Evolutionary conservation across 2,113 vertebrate genomes (phyloP).

Genomic region (Benitochromis conjunctus): DNA sequence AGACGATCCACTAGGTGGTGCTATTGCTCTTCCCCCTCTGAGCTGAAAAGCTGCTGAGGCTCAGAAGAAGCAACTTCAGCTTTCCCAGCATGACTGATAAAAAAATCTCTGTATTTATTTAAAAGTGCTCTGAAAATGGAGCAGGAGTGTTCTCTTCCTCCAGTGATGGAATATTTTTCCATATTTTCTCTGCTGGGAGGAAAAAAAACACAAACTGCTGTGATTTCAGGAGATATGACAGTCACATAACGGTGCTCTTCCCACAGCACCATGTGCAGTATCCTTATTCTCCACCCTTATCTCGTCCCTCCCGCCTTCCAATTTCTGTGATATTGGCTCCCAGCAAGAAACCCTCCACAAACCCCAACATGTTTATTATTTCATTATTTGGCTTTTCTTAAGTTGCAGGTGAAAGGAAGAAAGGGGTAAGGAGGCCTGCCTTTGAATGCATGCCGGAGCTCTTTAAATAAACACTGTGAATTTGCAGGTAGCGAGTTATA

Average conservation of each 20-base stretch:
- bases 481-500: neutral
- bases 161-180: neutral
- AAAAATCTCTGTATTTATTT: neutral
- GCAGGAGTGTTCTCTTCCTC: neutral
- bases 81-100: neutral
- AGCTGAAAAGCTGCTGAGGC: neutral
- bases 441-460: neutral
- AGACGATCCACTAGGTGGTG: conserved; percentile 16
- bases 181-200: neutral
- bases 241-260: neutral
- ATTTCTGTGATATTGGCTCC: neutral
- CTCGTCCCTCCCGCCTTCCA: neutral
- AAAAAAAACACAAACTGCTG: neutral
- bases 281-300: neutral
- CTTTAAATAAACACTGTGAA: neutral
- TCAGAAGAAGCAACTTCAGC: neutral
- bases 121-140: neutral
- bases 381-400: neutral
- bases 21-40: neutral
- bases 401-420: neutral
- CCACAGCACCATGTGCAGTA: neutral
- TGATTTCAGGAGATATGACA: neutral
- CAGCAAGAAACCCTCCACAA: neutral
- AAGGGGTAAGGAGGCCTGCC: neutral
- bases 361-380: neutral